Base-by-base conservation (phyloP, 2,888 invertebrate species). In the Lampropteryx suffumata region DNA sequence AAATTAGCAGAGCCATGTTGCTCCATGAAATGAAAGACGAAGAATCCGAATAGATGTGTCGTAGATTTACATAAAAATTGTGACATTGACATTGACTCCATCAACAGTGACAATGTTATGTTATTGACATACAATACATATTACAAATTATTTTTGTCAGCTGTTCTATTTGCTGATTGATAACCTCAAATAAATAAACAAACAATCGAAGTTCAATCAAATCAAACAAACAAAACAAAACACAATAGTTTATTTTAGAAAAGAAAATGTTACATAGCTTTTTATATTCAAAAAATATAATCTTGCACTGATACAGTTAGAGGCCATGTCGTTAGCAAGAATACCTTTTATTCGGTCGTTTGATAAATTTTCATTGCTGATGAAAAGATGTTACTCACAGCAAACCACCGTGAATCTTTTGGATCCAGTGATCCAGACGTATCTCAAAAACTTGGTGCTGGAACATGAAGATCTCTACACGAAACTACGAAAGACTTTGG, bases 391-490 rank as follows among this genome's bases (percentile, higher is more conserved):
- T 64, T 78, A 76, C 57, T 78, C 86, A 3, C 78, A 53, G 41
- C 53, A 82, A 64, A 82, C 76, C 57, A 33, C 59, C 30, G 59
- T 90, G 14, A 85, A 90, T 65, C 64, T 91, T 44, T 66, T 81
- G 0, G 88, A 90, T 44, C 80, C 85, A 21, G 79, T 79, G 1
- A 74, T 92, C n/a, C 90, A 91, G 63, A 79, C 75, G 11, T 93
- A 92, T 65, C 73, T 93, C 8, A 90, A 89, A 60, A 75, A 82
- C 44, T 67, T 93, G 24, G 84, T 92, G 39, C 51, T 86, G 11
- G 92, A 93, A 72, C 92, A 92, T 63, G 91, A 92, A 55, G 76
- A 79, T n/a, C 73, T 92, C 13, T 76, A 80, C 1, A 72, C 80
- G 0, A 83, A 68, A 74, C 50, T 66, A 33, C 73, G 76, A 13